Conservation (phyloP, 1,140 invertebrate genomes). For the Aphidius ervi region DNA sequence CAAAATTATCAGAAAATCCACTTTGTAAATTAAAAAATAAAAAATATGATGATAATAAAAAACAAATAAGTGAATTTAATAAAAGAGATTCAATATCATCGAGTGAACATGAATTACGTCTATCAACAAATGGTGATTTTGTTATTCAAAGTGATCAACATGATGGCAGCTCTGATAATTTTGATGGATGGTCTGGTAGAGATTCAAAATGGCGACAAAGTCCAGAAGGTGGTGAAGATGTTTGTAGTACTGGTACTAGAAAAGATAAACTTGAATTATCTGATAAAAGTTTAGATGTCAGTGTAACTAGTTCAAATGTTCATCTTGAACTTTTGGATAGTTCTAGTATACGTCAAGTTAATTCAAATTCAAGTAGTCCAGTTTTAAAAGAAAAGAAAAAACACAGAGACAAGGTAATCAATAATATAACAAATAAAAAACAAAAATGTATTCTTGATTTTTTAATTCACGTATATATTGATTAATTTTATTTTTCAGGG, state of each 20-base stretch:
- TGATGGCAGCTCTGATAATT: constrained; percentile 53
- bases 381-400: constrained; percentile 56
- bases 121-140: constrained; percentile 38
- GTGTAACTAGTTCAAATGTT: constrained; percentile 57
- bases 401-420: constrained; percentile 54
- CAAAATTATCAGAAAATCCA: constrained; percentile 46
- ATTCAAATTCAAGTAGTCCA: constrained; percentile 49
- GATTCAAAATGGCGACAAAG: constrained; percentile 60
- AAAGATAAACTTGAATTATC: constrained; percentile 54
- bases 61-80: constrained; percentile 23
- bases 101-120: constrained; percentile 44
- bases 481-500: constrained; percentile 43
- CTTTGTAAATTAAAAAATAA: constrained; percentile 48
- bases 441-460: neutral
- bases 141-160: constrained; percentile 47
- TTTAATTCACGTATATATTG: constrained; percentile 6
- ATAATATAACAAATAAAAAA: neutral
- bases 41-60: constrained; percentile 26
- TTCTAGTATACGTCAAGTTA: constrained; percentile 49
- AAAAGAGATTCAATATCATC: constrained; percentile 48
- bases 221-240: constrained; percentile 62
- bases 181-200: constrained; percentile 56
- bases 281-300: constrained; percentile 54
- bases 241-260: constrained; percentile 47
- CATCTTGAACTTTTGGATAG: constrained; percentile 54